Evolutionary conservation across 2,888 invertebrate species (phyloP).

Genomic region (Clistopyga incitator): DNA sequence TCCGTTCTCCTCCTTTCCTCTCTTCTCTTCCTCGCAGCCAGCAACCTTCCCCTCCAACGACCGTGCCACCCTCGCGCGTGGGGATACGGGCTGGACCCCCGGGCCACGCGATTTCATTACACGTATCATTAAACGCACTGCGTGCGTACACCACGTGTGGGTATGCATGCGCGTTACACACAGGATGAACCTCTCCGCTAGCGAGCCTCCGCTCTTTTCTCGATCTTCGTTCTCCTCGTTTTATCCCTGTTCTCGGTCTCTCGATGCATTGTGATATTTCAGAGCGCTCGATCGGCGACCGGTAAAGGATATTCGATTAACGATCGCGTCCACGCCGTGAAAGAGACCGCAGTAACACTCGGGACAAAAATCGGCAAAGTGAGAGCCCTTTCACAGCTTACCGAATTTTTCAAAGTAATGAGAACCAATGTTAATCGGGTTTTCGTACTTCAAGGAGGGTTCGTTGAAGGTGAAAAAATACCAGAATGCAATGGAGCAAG

Average conservation of each 20-base stretch:
- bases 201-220: slow-evolving; percentile 20
- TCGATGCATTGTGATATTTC: background rate
- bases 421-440: no score
- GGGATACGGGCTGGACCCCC: slow-evolving; percentile 71
- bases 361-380: no score
- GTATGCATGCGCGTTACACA: slow-evolving; percentile 42
- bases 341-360: background rate
- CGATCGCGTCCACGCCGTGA: background rate
- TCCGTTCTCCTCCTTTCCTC: slow-evolving; percentile 77
- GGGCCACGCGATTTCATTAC: slow-evolving; percentile 80
- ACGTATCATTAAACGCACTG: slow-evolving; percentile 76
- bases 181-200: slow-evolving; percentile 20
- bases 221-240: slow-evolving; percentile 26
- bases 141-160: slow-evolving; percentile 65
- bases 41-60: slow-evolving; percentile 62
- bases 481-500: no score
- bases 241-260: slow-evolving; percentile 3
- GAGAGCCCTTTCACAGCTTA: no score
- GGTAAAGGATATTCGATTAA: slow-evolving; percentile 24
- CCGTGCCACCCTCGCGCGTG: slow-evolving; percentile 68
- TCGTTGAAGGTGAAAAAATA: no score
- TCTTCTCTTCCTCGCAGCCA: slow-evolving; percentile 67
- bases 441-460: no score
- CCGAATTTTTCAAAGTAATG: no score
- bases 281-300: slow-evolving; percentile 8